phyloP scores from a whole-genome alignment of 2,888 invertebrate species.

The Drosophila macrospina region DNA sequence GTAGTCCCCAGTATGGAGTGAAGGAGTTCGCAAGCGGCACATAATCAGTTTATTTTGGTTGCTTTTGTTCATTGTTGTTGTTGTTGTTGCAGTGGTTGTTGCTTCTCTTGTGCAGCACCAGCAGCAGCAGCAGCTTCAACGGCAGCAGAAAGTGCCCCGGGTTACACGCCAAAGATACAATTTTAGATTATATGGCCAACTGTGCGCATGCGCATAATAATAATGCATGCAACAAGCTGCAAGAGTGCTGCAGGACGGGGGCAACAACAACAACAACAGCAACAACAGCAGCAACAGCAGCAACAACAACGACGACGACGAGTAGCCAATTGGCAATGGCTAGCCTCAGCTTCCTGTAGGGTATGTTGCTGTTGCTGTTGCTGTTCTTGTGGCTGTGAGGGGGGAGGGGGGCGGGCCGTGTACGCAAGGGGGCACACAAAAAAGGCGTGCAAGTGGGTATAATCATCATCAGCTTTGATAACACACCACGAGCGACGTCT shows the following conservation, averaged over 20 bases:
- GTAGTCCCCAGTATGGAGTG: constrained; percentile 10
- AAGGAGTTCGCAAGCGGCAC: constrained; percentile 59
- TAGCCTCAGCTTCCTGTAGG: constrained; percentile 51
- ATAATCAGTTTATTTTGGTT: constrained; percentile 78
- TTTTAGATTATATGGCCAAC: constrained; percentile 83
- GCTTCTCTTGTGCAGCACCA: too few relatives aligned
- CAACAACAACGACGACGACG: constrained; percentile 35
- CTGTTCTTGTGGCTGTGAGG: not conserved
- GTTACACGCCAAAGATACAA: constrained; percentile 85
- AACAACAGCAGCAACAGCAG: constrained; percentile 19
- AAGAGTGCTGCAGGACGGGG: constrained; percentile 36
- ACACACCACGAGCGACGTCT: constrained; percentile 76
- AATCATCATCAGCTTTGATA: constrained; percentile 84
- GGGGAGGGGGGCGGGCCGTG: not conserved
- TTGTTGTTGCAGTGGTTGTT: too few relatives aligned
- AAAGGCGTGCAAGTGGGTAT: constrained; percentile 82
- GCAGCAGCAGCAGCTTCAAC: constrained; percentile 20
- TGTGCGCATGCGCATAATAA: constrained; percentile 84
- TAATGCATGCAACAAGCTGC: constrained; percentile 78
- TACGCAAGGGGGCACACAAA: constrained; percentile 49
- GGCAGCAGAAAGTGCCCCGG: constrained; percentile 78
- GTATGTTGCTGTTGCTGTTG: constrained; percentile 8
- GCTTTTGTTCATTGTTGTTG: constrained; percentile 43
- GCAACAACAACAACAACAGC: constrained; percentile 27
- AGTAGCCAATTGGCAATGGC: constrained; percentile 72